Percentiles rank a stretch among this genome's conserved stretches.
These are phyloP conservation scores for Syngnathus acus DNA, from an alignment of 2,797 vertebrate genomes.

Conservation along the genomic window DNA sequence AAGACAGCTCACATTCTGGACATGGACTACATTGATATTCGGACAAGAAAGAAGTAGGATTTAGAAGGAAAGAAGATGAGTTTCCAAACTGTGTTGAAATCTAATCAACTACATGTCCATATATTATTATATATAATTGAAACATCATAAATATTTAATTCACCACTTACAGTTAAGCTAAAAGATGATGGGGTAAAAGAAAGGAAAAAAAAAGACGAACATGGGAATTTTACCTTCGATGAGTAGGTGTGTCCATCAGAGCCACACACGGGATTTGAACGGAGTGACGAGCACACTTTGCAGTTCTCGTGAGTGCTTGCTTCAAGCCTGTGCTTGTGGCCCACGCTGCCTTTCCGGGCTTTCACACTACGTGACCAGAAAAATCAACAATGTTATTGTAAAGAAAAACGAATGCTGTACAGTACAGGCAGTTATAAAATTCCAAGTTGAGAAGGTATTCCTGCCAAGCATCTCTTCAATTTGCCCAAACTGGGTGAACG, in stretches of 20 bases:
- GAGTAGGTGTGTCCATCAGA: conserved; percentile 79
- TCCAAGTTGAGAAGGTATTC: neutral
- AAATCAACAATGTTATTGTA: neutral
- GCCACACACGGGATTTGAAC: conserved; percentile 71
- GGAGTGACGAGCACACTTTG: conserved; percentile 70
- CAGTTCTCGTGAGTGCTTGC: conserved; percentile 75
- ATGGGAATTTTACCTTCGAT: conserved; percentile 59
- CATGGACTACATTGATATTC: neutral
- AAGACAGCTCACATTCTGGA: neutral
- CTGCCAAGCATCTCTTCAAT: neutral
- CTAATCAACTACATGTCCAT: too few relatives aligned
- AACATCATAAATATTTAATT: too few relatives aligned
- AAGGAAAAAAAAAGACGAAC: neutral
- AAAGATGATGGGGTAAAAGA: too few relatives aligned
- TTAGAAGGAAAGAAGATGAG: too few relatives aligned
- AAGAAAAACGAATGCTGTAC: neutral
- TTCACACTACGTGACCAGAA: conserved; percentile 60
- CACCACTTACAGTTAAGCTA: too few relatives aligned
- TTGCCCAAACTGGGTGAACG: too few relatives aligned
- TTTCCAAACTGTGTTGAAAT: too few relatives aligned
- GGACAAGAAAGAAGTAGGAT: too few relatives aligned
- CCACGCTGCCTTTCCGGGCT: conserved; percentile 78
- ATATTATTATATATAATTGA: too few relatives aligned
- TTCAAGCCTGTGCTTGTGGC: conserved; percentile 77
- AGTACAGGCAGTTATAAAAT: neutral